Percentiles rank a stretch among this genome's conserved stretches.
phyloP scores from a whole-genome alignment of 2,113 vertebrate species.

The Alligator mississippiensis region DNA sequence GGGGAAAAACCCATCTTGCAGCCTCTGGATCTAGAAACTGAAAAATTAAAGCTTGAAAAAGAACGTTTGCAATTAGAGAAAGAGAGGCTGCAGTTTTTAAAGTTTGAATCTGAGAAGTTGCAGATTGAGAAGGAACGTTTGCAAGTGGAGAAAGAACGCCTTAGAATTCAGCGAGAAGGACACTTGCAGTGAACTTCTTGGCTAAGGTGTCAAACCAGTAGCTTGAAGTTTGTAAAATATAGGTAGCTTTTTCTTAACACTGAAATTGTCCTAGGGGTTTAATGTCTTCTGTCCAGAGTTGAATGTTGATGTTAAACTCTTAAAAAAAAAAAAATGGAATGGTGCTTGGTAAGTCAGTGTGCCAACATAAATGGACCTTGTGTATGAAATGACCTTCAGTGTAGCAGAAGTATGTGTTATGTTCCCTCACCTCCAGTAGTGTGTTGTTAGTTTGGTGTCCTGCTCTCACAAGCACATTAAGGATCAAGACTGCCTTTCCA shows the following conservation, averaged over 20 bases:
- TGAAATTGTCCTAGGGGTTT: slow-evolving; percentile 44
- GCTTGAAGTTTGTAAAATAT: slow-evolving; percentile 62
- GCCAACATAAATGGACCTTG: slow-evolving; percentile 58
- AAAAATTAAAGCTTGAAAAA: slow-evolving; percentile 91
- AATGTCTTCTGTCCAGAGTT: slow-evolving; percentile 35
- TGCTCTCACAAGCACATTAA: slow-evolving; percentile 25
- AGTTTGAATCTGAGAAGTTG: slow-evolving; percentile 90
- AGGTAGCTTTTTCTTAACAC: slow-evolving; percentile 45
- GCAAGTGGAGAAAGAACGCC: slow-evolving; percentile 93
- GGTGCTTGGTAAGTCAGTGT: slow-evolving; percentile 62
- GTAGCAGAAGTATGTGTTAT: slow-evolving; percentile 57
- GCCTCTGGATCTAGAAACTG: slow-evolving; percentile 87
- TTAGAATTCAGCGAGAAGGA: slow-evolving; percentile 91
- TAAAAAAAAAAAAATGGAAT: slow-evolving; percentile 30
- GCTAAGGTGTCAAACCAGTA: neutral
- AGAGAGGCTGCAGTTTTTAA: slow-evolving; percentile 92
- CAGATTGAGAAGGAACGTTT: slow-evolving; percentile 94
- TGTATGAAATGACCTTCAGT: slow-evolving; percentile 52
- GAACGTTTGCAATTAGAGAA: slow-evolving; percentile 93
- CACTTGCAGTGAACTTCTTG: slow-evolving; percentile 78
- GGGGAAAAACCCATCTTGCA: slow-evolving; percentile 80
- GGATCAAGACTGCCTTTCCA: slow-evolving; percentile 37
- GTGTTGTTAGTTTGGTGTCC: slow-evolving; percentile 58
- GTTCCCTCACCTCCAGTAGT: slow-evolving; percentile 58
- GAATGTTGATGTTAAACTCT: slow-evolving; percentile 61